phyloP scores from a whole-genome alignment of 2,888 invertebrate species.

The Parascotia fuliginaria region DNA sequence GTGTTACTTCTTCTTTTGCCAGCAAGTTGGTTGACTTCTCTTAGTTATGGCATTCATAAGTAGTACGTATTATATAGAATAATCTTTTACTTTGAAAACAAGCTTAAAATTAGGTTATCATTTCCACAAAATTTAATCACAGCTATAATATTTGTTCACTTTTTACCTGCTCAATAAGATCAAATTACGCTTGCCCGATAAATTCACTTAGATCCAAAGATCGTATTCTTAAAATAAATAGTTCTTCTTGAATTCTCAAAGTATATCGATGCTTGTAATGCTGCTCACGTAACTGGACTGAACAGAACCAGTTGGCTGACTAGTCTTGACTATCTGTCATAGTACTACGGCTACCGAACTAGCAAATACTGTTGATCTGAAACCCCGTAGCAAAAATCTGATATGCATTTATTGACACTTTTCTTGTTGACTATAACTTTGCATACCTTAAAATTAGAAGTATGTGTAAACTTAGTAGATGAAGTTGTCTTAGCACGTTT shows the following conservation, averaged over 20 bases:
- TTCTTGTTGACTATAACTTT: no score
- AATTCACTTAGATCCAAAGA: background rate
- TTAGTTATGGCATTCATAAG: no score
- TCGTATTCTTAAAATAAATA: background rate
- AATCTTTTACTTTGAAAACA: no score
- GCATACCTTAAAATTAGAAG: no score
- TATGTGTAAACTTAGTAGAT: no score
- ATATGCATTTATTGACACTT: background rate
- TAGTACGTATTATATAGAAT: no score
- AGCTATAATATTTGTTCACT: no score
- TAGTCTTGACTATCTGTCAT: background rate
- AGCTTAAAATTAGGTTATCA: no score
- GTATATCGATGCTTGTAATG: background rate
- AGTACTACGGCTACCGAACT: background rate
- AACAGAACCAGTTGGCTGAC: slow-evolving; percentile 1
- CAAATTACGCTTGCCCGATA: background rate
- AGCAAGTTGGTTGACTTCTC: no score
- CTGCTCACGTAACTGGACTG: background rate
- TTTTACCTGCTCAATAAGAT: background rate
- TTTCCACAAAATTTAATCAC: background rate
- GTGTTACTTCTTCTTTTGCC: no score
- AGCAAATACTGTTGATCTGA: background rate
- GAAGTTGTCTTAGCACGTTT: no score
- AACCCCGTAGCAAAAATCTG: background rate
- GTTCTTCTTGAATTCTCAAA: background rate